A percentile compares a stretch with the other conserved stretches of the same genome.
Conservation (phyloP, 1,140 invertebrate species). For the Trypoxylus dichotomus region DNA sequence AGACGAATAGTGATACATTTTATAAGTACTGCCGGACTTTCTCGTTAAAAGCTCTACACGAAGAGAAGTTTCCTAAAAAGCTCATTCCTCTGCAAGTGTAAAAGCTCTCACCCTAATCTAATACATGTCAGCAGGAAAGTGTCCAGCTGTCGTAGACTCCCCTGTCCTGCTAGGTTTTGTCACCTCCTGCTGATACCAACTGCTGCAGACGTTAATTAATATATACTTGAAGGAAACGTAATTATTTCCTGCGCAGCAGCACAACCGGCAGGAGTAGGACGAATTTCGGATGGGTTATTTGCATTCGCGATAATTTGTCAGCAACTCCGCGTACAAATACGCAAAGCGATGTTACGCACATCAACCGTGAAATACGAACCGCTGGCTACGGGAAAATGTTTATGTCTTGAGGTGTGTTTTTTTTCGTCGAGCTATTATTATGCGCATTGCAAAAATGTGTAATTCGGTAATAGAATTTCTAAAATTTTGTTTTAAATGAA, state of each 20-base stretch:
- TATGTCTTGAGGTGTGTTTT: too few species aligned
- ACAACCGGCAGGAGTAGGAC: not conserved
- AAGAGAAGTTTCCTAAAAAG: constrained; percentile 31
- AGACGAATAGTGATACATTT: constrained; percentile 17
- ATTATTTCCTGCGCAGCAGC: constrained; percentile 45
- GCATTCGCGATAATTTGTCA: constrained; percentile 6
- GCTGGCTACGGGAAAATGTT: not conserved
- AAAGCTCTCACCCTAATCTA: constrained; percentile 53
- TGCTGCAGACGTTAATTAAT: constrained; percentile 55
- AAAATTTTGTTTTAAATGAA: too few species aligned
- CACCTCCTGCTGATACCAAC: constrained; percentile 52
- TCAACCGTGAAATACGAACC: not conserved
- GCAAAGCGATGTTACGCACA: not conserved
- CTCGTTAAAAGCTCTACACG: constrained; percentile 29
- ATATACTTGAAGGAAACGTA: constrained; percentile 52
- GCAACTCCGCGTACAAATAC: not conserved
- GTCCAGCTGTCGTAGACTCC: constrained; percentile 51
- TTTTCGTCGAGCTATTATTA: too few species aligned
- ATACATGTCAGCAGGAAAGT: constrained; percentile 54
- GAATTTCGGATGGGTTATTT: constrained; percentile 18
- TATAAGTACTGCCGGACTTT: constrained; percentile 17
- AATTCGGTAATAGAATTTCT: too few species aligned
- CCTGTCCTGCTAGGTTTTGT: constrained; percentile 47
- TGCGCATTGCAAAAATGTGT: too few species aligned
- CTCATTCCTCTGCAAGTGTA: constrained; percentile 44